phyloP scores from a whole-genome alignment of 2,888 invertebrate genomes.

The Augiades crinisus region DNA sequence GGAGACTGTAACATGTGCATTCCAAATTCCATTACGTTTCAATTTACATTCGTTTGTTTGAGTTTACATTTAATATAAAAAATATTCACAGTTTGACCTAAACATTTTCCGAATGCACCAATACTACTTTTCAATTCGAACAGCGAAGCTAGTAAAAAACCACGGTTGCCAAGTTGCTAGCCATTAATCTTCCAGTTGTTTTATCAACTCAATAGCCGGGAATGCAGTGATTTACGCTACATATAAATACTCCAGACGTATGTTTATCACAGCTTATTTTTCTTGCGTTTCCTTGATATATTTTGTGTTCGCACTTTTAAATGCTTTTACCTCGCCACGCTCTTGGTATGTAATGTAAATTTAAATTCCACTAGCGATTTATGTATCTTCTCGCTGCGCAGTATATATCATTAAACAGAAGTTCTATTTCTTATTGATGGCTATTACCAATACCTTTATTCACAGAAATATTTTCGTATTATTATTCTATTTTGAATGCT shows the following conservation, averaged over 20 bases:
- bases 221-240: slow-evolving; percentile 42
- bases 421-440: slow-evolving; percentile 1
- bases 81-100: not conserved
- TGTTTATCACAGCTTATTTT: slow-evolving; percentile 37
- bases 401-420: slow-evolving; percentile 6
- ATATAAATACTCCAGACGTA: slow-evolving; percentile 41
- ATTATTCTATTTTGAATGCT: not conserved
- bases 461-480: not conserved
- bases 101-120: not conserved
- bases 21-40: too few species aligned
- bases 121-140: slow-evolving; percentile 5
- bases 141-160: not conserved
- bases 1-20: too few species aligned
- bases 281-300: slow-evolving; percentile 30
- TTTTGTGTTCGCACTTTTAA: slow-evolving; percentile 25
- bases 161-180: slow-evolving; percentile 30
- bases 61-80: too few species aligned
- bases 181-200: slow-evolving; percentile 33
- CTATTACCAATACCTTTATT: not conserved
- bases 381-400: not conserved
- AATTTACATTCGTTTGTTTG: too few species aligned
- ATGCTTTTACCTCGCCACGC: slow-evolving; percentile 17
- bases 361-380: slow-evolving; percentile 12
- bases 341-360: slow-evolving; percentile 16
- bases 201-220: slow-evolving; percentile 31